Evolutionary conservation across 2,797 vertebrate genomes (phyloP).

Genomic region (Miichthys miiuy): DNA sequence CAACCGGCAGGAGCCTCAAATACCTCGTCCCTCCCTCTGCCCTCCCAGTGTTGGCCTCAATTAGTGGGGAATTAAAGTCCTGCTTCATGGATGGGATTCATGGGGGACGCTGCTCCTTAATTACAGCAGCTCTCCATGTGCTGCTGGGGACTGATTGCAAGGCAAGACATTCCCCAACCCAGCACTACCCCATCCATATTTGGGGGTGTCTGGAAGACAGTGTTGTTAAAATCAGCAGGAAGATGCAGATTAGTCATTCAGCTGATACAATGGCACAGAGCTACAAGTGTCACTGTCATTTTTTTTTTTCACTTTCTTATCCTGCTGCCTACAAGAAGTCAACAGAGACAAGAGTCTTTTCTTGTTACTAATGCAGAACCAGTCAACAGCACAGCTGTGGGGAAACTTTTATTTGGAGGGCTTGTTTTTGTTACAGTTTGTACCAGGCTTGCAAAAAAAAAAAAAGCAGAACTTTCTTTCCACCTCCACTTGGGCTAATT

Average conservation of each 20-base stretch:
- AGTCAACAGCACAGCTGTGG: conserved; percentile 55
- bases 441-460: conserved; percentile 2
- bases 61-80: conserved; percentile 85
- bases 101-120: conserved; percentile 78
- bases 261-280: conserved; percentile 66
- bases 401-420: conserved; percentile 42
- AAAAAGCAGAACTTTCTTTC: neutral
- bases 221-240: conserved; percentile 73
- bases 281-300: conserved; percentile 67
- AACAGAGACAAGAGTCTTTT: conserved; percentile 40
- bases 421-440: conserved; percentile 36
- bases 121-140: conserved; percentile 79
- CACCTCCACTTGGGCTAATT: neutral
- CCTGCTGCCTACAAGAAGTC: conserved; percentile 62
- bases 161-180: conserved; percentile 63
- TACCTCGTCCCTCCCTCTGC: conserved; percentile 50
- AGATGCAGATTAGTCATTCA: conserved; percentile 78
- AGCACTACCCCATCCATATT: conserved; percentile 46
- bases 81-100: conserved; percentile 75
- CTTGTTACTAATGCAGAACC: conserved; percentile 29
- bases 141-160: conserved; percentile 82
- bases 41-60: conserved; percentile 78
- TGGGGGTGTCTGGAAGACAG: conserved; percentile 61
- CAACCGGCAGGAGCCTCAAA: conserved; percentile 60
- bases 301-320: conserved; percentile 51